These are phyloP conservation scores for Tragelaphus buxtoni DNA, from an alignment of 2,113 vertebrate species.

Conservation along the genomic window DNA sequence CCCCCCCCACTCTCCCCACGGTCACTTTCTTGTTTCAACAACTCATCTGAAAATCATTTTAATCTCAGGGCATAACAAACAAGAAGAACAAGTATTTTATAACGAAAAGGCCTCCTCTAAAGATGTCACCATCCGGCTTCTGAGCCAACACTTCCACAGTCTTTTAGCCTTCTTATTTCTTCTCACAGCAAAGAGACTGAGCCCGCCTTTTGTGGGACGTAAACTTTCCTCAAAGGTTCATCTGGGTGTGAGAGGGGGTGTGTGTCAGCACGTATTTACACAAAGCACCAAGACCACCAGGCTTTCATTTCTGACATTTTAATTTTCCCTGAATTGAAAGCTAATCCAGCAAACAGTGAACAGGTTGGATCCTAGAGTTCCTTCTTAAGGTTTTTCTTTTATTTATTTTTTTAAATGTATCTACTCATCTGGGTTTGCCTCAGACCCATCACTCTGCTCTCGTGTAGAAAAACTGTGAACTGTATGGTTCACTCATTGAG, in stretches of 20 bases:
- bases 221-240: background rate
- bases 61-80: background rate
- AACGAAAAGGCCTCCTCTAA: background rate
- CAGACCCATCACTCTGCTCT: background rate
- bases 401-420: background rate
- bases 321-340: background rate
- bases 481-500: accelerated
- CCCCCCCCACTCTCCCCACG: accelerated
- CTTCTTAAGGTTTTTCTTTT: background rate
- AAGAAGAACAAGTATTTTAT: background rate
- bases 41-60: background rate
- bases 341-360: background rate
- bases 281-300: background rate
- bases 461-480: no score
- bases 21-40: background rate
- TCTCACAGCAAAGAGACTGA: background rate
- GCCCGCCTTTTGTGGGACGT: no score
- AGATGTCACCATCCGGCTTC: background rate
- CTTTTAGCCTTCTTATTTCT: background rate
- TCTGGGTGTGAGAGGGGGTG: background rate
- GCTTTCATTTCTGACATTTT: background rate
- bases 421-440: background rate
- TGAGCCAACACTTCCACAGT: background rate
- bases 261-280: accelerated
- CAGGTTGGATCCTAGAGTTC: no score